These are phyloP conservation scores for Hypomecis punctinalis DNA, from an alignment of 2,888 invertebrate genomes.

Conservation along the genomic window DNA sequence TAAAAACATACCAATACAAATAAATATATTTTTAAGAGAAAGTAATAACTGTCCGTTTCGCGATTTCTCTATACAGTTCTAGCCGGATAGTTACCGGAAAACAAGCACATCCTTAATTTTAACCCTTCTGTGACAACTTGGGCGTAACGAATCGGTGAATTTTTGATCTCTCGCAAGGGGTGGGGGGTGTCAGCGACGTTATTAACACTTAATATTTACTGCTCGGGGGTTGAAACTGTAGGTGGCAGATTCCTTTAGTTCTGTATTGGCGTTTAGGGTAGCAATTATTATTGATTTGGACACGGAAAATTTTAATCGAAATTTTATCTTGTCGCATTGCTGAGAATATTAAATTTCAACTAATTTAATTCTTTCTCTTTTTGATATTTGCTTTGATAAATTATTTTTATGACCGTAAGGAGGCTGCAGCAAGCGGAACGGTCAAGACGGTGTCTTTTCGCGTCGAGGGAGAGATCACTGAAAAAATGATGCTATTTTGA, in stretches of 20 bases:
- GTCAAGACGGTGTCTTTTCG: too few species aligned
- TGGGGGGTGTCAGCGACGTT: constrained; percentile 67
- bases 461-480: too few species aligned
- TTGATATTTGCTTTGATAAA: too few species aligned
- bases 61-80: not conserved
- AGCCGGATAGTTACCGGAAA: constrained; percentile 12
- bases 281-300: constrained; percentile 11
- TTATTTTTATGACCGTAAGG: too few species aligned
- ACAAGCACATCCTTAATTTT: constrained; percentile 14
- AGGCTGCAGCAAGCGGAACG: too few species aligned
- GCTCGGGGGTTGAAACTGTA: constrained; percentile 46
- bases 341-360: too few species aligned
- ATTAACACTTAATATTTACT: constrained; percentile 80
- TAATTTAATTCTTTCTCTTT: too few species aligned
- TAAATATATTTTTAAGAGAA: not conserved
- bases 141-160: constrained; percentile 73
- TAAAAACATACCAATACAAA: not conserved
- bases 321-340: not conserved
- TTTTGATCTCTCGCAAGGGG: constrained; percentile 64
- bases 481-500: too few species aligned
- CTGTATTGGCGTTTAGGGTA: constrained; percentile 43
- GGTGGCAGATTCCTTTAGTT: constrained; percentile 42
- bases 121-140: constrained; percentile 66
- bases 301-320: constrained; percentile 11
- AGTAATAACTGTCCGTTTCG: not conserved